Percentiles rank a stretch among this genome's conserved stretches.
These are phyloP conservation scores for Gastracanthus pulcherrimus DNA, from an alignment of 2,888 invertebrate genomes.

Conservation along the genomic window DNA sequence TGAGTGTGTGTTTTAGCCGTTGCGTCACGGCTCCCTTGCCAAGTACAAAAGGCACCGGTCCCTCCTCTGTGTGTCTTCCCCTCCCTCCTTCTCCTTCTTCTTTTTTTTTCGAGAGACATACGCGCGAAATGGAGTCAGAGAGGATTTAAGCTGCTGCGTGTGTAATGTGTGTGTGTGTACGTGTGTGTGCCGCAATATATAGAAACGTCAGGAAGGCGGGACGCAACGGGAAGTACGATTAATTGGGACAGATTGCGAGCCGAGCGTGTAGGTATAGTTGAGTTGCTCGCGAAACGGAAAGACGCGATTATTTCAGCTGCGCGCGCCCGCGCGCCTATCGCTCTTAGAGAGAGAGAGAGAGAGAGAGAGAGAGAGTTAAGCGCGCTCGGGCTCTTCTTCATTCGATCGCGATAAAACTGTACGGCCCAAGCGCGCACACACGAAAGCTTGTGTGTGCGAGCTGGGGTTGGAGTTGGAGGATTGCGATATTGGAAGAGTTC, in stretches of 20 bases:
- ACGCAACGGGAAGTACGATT: constrained; percentile 62
- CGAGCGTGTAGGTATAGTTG: constrained; percentile 7
- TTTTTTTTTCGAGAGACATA: background rate
- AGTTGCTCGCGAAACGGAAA: constrained; percentile 31
- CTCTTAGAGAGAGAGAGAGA: no score
- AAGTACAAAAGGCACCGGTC: constrained; percentile 43
- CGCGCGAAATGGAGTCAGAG: background rate
- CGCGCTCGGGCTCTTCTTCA: no score
- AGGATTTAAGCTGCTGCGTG: background rate
- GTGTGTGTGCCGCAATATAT: constrained; percentile 17
- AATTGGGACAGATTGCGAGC: constrained; percentile 64
- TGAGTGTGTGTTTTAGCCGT: constrained; percentile 14
- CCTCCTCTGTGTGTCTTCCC: no score
- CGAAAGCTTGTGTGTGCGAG: background rate
- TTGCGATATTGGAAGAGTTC: background rate
- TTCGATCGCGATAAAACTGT: constrained; percentile 36
- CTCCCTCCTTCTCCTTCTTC: background rate
- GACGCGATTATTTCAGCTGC: constrained; percentile 55
- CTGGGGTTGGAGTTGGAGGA: background rate
- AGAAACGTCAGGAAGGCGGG: constrained; percentile 50
- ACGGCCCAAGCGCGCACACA: background rate
- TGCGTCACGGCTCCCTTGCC: constrained; percentile 43
- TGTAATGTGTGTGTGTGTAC: background rate
- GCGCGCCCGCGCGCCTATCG: constrained; percentile 31
- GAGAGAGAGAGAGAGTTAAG: no score